Evolutionary conservation across 2,113 vertebrate species (phyloP).

Genomic region (Apus apus): DNA sequence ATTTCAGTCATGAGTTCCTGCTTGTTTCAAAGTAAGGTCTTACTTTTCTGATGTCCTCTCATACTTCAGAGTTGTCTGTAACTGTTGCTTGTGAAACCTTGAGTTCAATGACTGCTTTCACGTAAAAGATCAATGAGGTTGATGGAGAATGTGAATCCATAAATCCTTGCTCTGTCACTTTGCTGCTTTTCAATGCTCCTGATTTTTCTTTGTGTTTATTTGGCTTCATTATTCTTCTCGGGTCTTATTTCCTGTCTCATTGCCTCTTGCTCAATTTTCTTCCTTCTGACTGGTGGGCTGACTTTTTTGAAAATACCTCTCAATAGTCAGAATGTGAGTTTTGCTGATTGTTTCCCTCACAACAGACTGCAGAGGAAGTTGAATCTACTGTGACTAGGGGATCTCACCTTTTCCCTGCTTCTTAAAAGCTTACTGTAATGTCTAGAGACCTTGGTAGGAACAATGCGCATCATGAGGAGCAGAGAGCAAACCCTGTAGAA

Average conservation of each 20-base stretch:
- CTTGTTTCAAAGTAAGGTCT: neutral
- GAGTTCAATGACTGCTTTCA: neutral
- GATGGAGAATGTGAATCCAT: rapidly evolving
- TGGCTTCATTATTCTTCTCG: neutral
- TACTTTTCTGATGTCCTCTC: neutral
- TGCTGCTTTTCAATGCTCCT: neutral
- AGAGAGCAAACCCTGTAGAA: neutral
- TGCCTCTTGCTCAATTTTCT: neutral
- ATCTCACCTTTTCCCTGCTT: neutral
- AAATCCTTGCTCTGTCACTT: neutral
- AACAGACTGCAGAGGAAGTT: neutral
- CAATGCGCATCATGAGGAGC: neutral
- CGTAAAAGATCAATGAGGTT: neutral
- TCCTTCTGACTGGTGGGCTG: neutral
- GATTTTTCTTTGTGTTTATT: neutral
- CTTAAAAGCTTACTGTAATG: neutral
- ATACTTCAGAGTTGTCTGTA: neutral
- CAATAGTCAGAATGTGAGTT: neutral
- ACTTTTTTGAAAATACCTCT: neutral
- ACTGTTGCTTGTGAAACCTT: neutral
- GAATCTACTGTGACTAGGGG: neutral
- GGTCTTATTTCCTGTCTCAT: neutral
- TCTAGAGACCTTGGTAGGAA: neutral
- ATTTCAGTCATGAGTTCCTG: neutral
- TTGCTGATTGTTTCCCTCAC: neutral